Evolutionary conservation across 2,888 invertebrate genomes (phyloP), one percentile per base, ranked within the genome.

Genomic region (Tinea semifulvella): DNA sequence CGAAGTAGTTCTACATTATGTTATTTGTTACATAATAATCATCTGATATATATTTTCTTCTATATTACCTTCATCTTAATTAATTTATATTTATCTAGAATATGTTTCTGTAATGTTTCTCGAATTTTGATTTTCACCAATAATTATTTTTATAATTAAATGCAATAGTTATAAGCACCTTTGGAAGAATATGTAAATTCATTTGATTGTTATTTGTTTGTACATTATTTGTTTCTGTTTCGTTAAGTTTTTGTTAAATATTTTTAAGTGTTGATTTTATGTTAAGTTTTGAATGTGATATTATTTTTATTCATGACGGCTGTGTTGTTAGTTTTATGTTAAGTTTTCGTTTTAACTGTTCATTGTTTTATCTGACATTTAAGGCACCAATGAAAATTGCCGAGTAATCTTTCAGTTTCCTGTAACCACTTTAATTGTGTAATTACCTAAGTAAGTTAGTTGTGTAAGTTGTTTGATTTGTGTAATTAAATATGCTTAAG

Each of bases 291-390:
- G 52, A 52, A 63, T 65, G 68, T 68, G 67, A 68, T 68, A 68
- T 61, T 65, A 60, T 51, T 57, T 65, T 69, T 74, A 60, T 56
- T 54, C 50, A 57, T 53, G 2, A 61, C 65, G 80, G 79, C 80
- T 79, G 79, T 77, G 79, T 79, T 77, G 79, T 77, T 80, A 77
- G 67, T 79, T 79, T 80, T 77, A 77, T 75, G 77, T 80, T 80
- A 74, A 80, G 77, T 80, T 79, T 79, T 71, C 65, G 74, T 79
- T 79, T 76, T 66, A 72, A 71, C 65, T 55, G 56, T 64, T 65
- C 61, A 70, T 69, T 58, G 52, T 51, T 45, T 50, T 25, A 7
- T 53, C 76, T 72, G 76, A 65, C 80, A 76, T 79, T 80, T 79
- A 69, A 77, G 80, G 63, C 63, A 51, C 28, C 27, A 14, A 26